phyloP scores from a whole-genome alignment of 2,113 vertebrate species.

The Sander vitreus region DNA sequence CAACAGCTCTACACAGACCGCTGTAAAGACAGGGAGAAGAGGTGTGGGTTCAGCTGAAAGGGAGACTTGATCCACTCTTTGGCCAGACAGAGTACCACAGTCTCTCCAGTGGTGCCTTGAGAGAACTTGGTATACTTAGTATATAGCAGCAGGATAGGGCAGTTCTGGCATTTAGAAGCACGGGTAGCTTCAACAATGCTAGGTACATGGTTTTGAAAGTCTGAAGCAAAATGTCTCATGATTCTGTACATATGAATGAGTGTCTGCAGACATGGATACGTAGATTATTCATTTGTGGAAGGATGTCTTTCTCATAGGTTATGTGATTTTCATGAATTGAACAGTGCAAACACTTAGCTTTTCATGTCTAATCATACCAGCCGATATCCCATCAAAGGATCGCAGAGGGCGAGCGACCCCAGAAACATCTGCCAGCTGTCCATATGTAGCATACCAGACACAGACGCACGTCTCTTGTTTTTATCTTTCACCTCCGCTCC shows the following conservation, averaged over 20 bases:
- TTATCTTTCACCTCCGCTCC: slow-evolving; percentile 40
- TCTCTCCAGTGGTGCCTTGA: background rate
- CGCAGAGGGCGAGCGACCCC: slow-evolving; percentile 23
- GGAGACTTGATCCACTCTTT: slow-evolving; percentile 57
- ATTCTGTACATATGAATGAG: background rate
- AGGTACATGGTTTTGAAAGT: slow-evolving; percentile 4
- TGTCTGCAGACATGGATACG: background rate
- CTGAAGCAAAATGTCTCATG: background rate
- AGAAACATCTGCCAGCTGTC: slow-evolving; percentile 65
- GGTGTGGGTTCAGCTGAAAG: slow-evolving; percentile 48
- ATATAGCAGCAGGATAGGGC: slow-evolving; percentile 5
- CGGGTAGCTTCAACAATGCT: background rate
- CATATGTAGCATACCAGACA: slow-evolving; percentile 41
- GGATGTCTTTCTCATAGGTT: slow-evolving; percentile 3
- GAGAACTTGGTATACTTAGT: background rate
- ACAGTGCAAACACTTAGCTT: slow-evolving; percentile 4
- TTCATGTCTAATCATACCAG: slow-evolving; percentile 34
- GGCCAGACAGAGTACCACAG: slow-evolving; percentile 59
- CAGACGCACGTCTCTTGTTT: slow-evolving; percentile 29
- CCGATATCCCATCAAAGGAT: slow-evolving; percentile 53
- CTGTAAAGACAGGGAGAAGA: slow-evolving; percentile 50
- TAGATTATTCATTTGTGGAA: background rate
- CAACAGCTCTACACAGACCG: slow-evolving; percentile 68
- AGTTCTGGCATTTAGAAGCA: slow-evolving; percentile 10
- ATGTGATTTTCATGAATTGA: background rate